Evolutionary conservation across 2,888 invertebrate genomes (phyloP), one percentile per base, ranked within the genome.

Genomic region (Megalurothrips usitatus): DNA sequence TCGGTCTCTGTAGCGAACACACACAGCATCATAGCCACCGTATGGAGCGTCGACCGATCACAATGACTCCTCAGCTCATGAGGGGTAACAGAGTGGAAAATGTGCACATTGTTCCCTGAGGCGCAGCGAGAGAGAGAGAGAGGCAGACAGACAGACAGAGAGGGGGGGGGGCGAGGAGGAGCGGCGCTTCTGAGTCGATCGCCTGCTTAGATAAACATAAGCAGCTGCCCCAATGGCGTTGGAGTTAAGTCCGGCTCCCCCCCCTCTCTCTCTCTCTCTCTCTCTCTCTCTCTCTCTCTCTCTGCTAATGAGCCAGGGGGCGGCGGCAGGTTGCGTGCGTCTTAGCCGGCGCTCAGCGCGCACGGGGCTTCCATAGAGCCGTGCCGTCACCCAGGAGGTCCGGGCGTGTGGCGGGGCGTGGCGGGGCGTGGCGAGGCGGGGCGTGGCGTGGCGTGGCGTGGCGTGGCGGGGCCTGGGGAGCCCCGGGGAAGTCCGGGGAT

Each of bases 61-160:
- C 68, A 75, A 75, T 75, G 68, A 75, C 68, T 75, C 68, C 68
- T 75, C 68, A 26, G 68, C 68, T 75, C 26, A 75, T 75, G 68
- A 75, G 68, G 68, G 68, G 68, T 75, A 75, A 75, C 68, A 75
- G 68, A 75, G 68, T 75, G 68, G 68, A 75, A 75, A 75, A 75
- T 75, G 68, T 75, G 26, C 19, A 19, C 26, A 26, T 75, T 75
- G 68, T 75, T 43, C 34, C 34, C 34, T 43, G 34, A 43, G 34
- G 34, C 34, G 34, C 10, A 26, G 68, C 23, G 68, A 75, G 68
- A 75, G 26, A 23, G 68, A 75, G 26, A 75, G 26, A 75, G 68
- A 75, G 68, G 26, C 26, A 68, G 68, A 68, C 1, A 63, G 23
- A 23, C 3, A n/a, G 63, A n/a, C 3, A 63, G 34, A 43, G 34